A percentile compares a stretch with the other conserved stretches of the same genome.
These are phyloP conservation scores for Pholis gunnellus DNA, from an alignment of 2,113 vertebrate genomes.

Conservation along the genomic window DNA sequence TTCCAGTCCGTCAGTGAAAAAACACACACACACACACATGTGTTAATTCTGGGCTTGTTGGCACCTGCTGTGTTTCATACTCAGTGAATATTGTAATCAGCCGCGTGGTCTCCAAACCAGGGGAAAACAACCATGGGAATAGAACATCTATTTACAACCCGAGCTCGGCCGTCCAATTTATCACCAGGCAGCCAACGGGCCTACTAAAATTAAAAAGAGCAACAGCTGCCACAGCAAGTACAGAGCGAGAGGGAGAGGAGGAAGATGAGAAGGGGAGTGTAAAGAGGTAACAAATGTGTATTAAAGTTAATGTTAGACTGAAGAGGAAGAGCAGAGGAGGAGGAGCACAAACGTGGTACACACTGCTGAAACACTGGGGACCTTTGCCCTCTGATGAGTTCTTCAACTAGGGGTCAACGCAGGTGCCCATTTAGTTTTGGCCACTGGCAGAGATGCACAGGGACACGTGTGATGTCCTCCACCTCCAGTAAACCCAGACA, in stretches of 20 bases:
- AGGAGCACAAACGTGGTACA: slow-evolving; percentile 15
- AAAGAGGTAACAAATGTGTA: not conserved
- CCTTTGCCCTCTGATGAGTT: slow-evolving; percentile 62
- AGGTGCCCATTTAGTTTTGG: slow-evolving; percentile 72
- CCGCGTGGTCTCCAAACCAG: slow-evolving; percentile 36
- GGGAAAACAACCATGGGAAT: slow-evolving; percentile 66
- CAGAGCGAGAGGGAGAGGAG: not conserved
- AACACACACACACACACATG: not conserved
- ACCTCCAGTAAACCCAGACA: slow-evolving; percentile 19
- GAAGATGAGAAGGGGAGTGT: slow-evolving; percentile 6
- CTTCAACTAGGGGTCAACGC: slow-evolving; percentile 46
- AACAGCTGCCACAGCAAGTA: slow-evolving; percentile 60
- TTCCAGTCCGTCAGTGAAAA: slow-evolving; percentile 5
- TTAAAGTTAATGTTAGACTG: slow-evolving; percentile 30
- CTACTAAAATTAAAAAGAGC: slow-evolving; percentile 67
- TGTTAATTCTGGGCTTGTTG: slow-evolving; percentile 47
- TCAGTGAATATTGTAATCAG: slow-evolving; percentile 62
- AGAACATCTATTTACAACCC: slow-evolving; percentile 77
- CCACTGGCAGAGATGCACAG: slow-evolving; percentile 50
- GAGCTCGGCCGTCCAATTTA: slow-evolving; percentile 66
- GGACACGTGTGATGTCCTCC: slow-evolving; percentile 58
- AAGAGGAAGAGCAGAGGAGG: slow-evolving; percentile 29
- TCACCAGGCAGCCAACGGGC: slow-evolving; percentile 62
- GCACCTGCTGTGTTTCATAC: slow-evolving; percentile 65
- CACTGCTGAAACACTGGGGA: slow-evolving; percentile 33